These are phyloP conservation scores for Anarhynchus alexandrinus DNA, from an alignment of 2,113 vertebrate genomes.

Conservation along the genomic window DNA sequence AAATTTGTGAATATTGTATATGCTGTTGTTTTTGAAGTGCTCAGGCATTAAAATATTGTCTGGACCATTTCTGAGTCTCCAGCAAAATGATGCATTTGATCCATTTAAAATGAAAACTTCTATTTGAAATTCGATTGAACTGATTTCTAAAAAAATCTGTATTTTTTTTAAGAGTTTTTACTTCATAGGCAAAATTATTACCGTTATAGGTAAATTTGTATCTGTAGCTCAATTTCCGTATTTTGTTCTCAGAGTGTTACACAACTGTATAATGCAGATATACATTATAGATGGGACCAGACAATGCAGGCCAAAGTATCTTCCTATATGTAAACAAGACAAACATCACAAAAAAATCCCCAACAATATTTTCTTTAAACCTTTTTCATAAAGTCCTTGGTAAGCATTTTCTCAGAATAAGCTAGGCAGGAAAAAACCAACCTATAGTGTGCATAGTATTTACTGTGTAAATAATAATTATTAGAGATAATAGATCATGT, in stretches of 20 bases:
- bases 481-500: not conserved
- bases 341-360: not conserved
- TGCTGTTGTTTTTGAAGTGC: not conserved
- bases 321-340: not conserved
- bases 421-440: not conserved
- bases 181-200: not conserved
- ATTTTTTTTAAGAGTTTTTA: not conserved
- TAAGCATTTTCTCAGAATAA: not conserved
- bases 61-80: not conserved
- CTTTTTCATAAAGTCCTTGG: not conserved
- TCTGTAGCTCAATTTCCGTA: not conserved
- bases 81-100: not conserved
- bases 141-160: not conserved
- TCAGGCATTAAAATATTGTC: not conserved
- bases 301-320: not conserved
- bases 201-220: not conserved
- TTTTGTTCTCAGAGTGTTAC: not conserved
- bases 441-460: not conserved
- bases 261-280: not conserved
- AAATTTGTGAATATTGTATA: not conserved
- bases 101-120: not conserved
- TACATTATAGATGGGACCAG: not conserved
- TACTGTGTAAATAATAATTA: conserved; percentile 37
- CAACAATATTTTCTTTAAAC: not conserved
- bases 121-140: not conserved